Evolutionary conservation across 2,888 invertebrate genomes (phyloP), one percentile per base, ranked within the genome.

Genomic region (Yponomeuta evonymella): DNA sequence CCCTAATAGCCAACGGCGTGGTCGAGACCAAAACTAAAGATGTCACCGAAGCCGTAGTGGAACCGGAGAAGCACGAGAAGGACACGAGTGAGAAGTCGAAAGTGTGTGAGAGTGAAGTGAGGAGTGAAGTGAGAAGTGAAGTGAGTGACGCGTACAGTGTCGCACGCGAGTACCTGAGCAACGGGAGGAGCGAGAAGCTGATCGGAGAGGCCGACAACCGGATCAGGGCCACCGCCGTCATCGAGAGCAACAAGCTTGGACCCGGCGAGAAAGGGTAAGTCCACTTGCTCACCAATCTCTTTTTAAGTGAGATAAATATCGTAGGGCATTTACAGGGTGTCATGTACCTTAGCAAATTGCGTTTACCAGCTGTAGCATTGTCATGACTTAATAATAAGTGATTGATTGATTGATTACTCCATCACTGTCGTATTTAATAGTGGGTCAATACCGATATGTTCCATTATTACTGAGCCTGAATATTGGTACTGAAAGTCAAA

Each of bases 161-260:
- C 70, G 91, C 83, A 66, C 82, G 89, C 74, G 90, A 91, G 82
- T 85, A 91, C 73, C 75, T 92, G 76, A 88, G 77, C 76, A 96
- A 96, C 94, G 96, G 96, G 70, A 92, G 95, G 76, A 95, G 95
- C 79, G 96, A 96, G 87, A 94, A 95, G 80, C 92, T 96, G 83
- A 93, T 96, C 79, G 95, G 95, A 11, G 94, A 95, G 75, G 87
- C 89, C 76, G 94, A 94, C 79, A 94, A 93, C 80, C 93, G 94
- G 83, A 89, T 94, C 80, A 92, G 94, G 77, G 93, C 94, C 62
- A 93, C 94, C 43, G 94, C 94, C 69, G 88, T 94, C 75, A 93
- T 94, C 72, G 94, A 94, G 78, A 93, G 88, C 79, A 94, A 94
- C 81, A 93, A 94, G 79, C 85, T 94, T 78, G 92, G 85, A 76